phyloP scores from a whole-genome alignment of 2,113 vertebrate species.

The Gasterosteus aculeatus region DNA sequence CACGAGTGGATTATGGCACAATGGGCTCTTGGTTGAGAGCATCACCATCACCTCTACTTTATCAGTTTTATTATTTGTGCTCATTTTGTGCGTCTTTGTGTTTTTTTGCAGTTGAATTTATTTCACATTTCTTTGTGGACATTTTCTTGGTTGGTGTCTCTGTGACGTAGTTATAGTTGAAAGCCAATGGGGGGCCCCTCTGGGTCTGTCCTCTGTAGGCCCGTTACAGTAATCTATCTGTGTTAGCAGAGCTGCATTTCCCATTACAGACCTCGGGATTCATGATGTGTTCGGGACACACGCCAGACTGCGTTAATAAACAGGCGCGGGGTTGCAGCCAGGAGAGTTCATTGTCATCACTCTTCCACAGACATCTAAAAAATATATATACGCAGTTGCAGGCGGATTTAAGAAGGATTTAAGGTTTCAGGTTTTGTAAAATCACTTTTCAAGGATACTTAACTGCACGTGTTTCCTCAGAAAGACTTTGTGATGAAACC shows the following conservation, averaged over 20 bases:
- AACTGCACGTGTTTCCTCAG: background rate
- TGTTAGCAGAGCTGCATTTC: slow-evolving; percentile 21
- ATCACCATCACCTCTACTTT: too few species aligned
- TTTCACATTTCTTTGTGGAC: background rate
- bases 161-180: background rate
- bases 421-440: slow-evolving; percentile 10
- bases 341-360: slow-evolving; percentile 55
- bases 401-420: slow-evolving; percentile 17
- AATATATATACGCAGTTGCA: slow-evolving; percentile 25
- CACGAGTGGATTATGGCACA: background rate
- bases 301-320: slow-evolving; percentile 54
- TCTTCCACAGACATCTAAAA: slow-evolving; percentile 28
- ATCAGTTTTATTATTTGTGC: background rate
- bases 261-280: slow-evolving; percentile 33
- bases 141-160: background rate
- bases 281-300: slow-evolving; percentile 55
- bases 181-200: background rate
- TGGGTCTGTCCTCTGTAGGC: background rate
- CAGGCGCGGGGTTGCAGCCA: slow-evolving; percentile 39
- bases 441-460: slow-evolving; percentile 1
- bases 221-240: background rate
- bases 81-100: background rate
- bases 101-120: background rate
- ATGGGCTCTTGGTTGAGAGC: background rate
- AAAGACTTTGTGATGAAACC: background rate